A percentile compares a stretch with the other conserved stretches of the same genome.
phyloP scores from a whole-genome alignment of 2,113 vertebrate genomes.

The Toxostoma redivivum region DNA sequence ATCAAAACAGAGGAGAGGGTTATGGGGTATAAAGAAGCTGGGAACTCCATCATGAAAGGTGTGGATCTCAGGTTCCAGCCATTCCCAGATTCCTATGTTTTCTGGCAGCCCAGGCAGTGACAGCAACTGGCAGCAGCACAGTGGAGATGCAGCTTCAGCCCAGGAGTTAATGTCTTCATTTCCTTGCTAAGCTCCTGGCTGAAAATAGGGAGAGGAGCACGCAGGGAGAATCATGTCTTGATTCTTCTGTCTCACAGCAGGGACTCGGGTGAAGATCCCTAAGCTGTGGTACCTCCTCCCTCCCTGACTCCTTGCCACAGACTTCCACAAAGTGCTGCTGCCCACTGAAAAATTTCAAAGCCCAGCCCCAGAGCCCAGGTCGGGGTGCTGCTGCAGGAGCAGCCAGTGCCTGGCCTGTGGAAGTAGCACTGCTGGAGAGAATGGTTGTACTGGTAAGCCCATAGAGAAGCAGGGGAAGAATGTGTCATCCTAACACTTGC shows the following conservation, averaged over 20 bases:
- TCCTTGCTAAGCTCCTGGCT: background rate
- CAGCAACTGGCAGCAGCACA: background rate
- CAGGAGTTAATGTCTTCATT: background rate
- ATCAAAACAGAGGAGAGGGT: background rate
- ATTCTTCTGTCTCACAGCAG: background rate
- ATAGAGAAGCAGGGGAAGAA: background rate
- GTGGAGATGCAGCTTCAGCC: background rate
- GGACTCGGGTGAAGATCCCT: background rate
- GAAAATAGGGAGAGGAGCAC: background rate
- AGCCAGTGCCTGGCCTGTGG: background rate
- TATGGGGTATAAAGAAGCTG: background rate
- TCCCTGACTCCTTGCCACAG: background rate
- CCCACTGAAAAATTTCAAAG: background rate
- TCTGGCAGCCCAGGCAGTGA: background rate
- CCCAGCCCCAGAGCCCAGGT: background rate
- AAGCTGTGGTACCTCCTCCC: background rate
- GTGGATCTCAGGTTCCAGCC: background rate
- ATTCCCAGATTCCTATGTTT: background rate
- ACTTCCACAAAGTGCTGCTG: background rate
- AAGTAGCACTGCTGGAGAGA: background rate
- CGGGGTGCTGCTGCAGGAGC: background rate
- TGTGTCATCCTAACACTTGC: background rate
- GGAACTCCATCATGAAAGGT: background rate
- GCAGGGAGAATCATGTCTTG: background rate
- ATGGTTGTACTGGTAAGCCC: background rate